Base-by-base conservation (phyloP, 2,888 invertebrate species). In the Sacculina carcini region DNA sequence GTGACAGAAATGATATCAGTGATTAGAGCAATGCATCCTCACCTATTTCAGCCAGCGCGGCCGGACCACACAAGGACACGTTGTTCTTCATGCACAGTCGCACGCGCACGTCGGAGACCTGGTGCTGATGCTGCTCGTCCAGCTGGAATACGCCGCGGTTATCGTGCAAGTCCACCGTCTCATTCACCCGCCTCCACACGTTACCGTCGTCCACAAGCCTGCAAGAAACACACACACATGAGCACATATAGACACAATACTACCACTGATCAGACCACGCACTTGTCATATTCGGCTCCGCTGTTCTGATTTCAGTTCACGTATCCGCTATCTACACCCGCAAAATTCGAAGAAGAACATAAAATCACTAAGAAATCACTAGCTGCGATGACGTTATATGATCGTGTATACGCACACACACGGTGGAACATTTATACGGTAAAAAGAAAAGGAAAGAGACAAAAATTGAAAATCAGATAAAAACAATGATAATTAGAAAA, bases 71-170 rank as follows among this genome's bases (percentile, higher is more conserved):
- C 58, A 79, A 78, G 52, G 83, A 79, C 50, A 76, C 76, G 63
- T 81, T 81, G 44, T 78, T 75, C 59, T 78, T 74, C 50, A 87
- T 69, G 60, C 89, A 89, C 32, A 89, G 70, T 59, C 81, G 79
- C 16, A 86, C 78, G 48, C 84, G 71, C 42, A 87, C 75, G 49
- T 60, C 36, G 38, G 39, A 19, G n/a, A 51, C 40, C 16, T 26
- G 55, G 51, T 12, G 55, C 52, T 54, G n/a, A n/a, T n/a, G 21
- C 49, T 53, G 31, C 46, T 29, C 32, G 3, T 31, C 23, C 38
- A 54, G 23, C 42, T 50, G 32, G 23, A 34, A 16, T 23, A 32
- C 21, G 12, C 50, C 54, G 19, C 5, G 31, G 23, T 38, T 36
- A 24, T 48, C 34, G 26, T 5, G 28, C 24, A 54, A 14, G 12